Evolutionary conservation across 2,797 vertebrate species (phyloP).

Genomic region (Lophius americanus): DNA sequence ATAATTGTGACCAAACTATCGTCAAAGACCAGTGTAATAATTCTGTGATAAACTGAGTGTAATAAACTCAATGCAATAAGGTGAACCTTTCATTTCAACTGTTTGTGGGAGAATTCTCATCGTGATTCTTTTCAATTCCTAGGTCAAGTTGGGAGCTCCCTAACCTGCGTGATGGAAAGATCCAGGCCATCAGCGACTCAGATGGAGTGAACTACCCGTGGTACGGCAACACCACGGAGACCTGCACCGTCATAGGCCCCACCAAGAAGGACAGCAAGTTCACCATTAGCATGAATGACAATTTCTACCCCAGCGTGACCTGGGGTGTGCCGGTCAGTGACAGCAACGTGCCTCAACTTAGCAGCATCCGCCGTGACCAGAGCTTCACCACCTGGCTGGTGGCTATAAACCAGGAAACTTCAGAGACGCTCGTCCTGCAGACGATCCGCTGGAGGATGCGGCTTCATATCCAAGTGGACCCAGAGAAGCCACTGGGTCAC

Average conservation of each 20-base stretch:
- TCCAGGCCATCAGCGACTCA: slow-evolving; percentile 95
- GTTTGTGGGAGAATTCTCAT: slow-evolving; percentile 20
- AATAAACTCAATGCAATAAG: too few species aligned
- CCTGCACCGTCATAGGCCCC: slow-evolving; percentile 92
- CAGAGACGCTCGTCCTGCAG: slow-evolving; percentile 91
- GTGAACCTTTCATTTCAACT: too few species aligned
- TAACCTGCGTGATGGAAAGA: slow-evolving; percentile 90
- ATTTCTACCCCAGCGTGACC: slow-evolving; percentile 98
- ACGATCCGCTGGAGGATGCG: slow-evolving; percentile 97
- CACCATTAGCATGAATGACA: slow-evolving; percentile 98
- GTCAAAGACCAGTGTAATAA: too few species aligned
- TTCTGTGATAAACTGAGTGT: too few species aligned
- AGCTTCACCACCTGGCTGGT: slow-evolving; percentile 99
- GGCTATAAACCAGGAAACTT: slow-evolving; percentile 90
- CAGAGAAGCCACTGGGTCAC: slow-evolving; percentile 88
- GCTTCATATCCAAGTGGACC: slow-evolving; percentile 91
- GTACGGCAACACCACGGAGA: slow-evolving; percentile 98
- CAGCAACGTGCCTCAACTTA: slow-evolving; percentile 93
- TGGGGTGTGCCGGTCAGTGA: slow-evolving; percentile 96
- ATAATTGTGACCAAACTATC: too few species aligned
- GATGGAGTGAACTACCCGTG: slow-evolving; percentile 98
- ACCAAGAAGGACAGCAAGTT: slow-evolving; percentile 94
- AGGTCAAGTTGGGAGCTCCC: slow-evolving; percentile 99
- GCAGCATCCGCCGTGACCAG: slow-evolving; percentile 93
- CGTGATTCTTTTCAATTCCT: slow-evolving; percentile 12